Conservation (phyloP, 2,797 vertebrate genomes). For the Arctocebus calabarensis region DNA sequence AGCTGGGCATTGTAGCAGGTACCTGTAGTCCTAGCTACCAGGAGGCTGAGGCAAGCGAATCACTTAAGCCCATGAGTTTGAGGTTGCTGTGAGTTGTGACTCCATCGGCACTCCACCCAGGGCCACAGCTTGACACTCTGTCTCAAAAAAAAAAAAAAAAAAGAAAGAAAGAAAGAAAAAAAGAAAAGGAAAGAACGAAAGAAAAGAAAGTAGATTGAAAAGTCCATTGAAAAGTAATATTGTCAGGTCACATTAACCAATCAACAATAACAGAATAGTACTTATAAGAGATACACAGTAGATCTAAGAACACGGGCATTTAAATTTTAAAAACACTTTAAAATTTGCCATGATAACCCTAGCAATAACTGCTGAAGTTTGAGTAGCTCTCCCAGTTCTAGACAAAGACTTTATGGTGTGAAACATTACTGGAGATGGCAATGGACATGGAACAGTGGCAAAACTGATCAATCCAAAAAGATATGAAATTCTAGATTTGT, state of each 20-base stretch:
- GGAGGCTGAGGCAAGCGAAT: no score
- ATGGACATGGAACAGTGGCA: neutral
- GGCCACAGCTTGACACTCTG: no score
- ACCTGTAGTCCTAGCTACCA: no score
- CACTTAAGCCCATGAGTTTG: no score
- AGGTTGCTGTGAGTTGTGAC: no score
- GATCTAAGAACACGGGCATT: neutral
- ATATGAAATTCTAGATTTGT: neutral
- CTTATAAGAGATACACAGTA: neutral
- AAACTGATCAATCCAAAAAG: neutral
- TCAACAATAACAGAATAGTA: neutral
- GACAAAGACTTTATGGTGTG: neutral
- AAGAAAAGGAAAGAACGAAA: neutral
- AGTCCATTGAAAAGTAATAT: neutral
- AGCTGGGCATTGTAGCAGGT: no score
- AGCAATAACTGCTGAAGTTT: neutral
- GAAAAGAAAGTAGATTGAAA: neutral
- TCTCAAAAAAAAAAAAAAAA: no score
- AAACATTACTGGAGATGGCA: neutral
- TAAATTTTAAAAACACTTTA: neutral
- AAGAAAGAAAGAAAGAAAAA: no score
- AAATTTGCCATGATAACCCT: neutral
- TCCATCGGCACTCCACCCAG: no score
- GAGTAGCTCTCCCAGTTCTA: neutral
- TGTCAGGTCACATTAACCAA: neutral